phyloP scores from a whole-genome alignment of 1,140 invertebrate species.

The Cecropterus lyciades region DNA sequence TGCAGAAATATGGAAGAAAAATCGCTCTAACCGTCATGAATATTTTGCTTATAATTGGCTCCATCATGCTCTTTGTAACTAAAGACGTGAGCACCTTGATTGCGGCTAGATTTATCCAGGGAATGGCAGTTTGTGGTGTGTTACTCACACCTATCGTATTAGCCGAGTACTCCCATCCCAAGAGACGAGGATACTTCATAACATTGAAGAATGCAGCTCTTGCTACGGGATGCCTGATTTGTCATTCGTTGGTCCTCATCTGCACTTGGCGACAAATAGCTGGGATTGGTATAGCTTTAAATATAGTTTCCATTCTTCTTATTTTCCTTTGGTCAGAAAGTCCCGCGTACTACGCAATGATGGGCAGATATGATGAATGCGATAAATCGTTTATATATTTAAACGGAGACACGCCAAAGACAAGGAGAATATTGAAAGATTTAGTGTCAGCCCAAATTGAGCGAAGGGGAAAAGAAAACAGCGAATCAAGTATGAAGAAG shows the following conservation, averaged over 20 bases:
- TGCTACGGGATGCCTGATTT: constrained; percentile 40
- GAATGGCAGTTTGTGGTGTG: too few species aligned
- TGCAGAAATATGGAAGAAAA: too few species aligned
- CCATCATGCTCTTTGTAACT: too few species aligned
- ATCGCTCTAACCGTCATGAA: too few species aligned
- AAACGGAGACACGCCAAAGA: constrained; percentile 33
- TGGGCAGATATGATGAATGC: constrained; percentile 43
- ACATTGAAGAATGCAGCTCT: constrained; percentile 44
- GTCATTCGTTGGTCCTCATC: constrained; percentile 42
- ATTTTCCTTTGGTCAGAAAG: constrained; percentile 53
- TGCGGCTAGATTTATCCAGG: too few species aligned
- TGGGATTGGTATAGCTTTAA: constrained; percentile 28
- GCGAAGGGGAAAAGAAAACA: constrained; percentile 39
- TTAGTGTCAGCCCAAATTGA: too few species aligned
- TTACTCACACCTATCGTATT: background rate
- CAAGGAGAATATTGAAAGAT: constrained; percentile 35
- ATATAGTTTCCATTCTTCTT: constrained; percentile 38
- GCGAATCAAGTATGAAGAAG: constrained; percentile 14
- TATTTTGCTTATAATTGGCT: too few species aligned
- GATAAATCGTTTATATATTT: constrained; percentile 35
- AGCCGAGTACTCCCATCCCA: background rate
- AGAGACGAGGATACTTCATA: constrained; percentile 47
- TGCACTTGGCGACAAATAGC: constrained; percentile 52
- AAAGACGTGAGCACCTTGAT: too few species aligned
- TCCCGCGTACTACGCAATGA: constrained; percentile 50